A percentile compares a stretch with the other conserved stretches of the same genome.
These are phyloP conservation scores for Plecotus auritus DNA, from an alignment of 2,113 vertebrate species.

Conservation along the genomic window DNA sequence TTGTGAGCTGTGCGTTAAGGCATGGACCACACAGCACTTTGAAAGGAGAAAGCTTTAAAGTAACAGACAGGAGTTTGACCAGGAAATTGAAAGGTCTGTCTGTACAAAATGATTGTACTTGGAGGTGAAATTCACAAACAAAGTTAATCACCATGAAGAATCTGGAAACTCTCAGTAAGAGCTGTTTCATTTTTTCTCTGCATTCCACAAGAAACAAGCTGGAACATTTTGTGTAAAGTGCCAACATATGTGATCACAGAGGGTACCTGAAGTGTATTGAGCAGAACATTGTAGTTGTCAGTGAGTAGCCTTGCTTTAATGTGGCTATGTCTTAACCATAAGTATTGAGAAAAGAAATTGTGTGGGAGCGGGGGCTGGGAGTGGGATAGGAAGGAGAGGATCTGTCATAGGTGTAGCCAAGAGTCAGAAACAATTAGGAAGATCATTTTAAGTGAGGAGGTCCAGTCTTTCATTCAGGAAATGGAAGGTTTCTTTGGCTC, in stretches of 20 bases:
- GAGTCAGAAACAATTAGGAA: slow-evolving; percentile 63
- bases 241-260: not conserved
- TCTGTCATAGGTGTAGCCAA: not conserved
- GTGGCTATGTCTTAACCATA: not conserved
- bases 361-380: not conserved
- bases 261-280: not conserved
- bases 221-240: not conserved
- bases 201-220: not conserved
- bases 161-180: not conserved
- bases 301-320: not conserved
- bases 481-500: slow-evolving; percentile 59
- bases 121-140: not conserved
- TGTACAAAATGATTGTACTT: not conserved
- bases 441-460: slow-evolving; percentile 50
- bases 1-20: not conserved
- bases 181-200: not conserved
- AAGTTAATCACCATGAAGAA: not conserved
- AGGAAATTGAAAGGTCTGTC: not conserved
- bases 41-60: not conserved
- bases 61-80: not conserved
- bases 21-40: not conserved
- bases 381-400: not conserved
- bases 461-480: slow-evolving; percentile 57
- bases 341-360: not conserved
- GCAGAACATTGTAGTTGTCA: not conserved